These are phyloP conservation scores for Pterobdella sp. DNA, from an alignment of 2,888 invertebrate genomes.

Conservation along the genomic window DNA sequence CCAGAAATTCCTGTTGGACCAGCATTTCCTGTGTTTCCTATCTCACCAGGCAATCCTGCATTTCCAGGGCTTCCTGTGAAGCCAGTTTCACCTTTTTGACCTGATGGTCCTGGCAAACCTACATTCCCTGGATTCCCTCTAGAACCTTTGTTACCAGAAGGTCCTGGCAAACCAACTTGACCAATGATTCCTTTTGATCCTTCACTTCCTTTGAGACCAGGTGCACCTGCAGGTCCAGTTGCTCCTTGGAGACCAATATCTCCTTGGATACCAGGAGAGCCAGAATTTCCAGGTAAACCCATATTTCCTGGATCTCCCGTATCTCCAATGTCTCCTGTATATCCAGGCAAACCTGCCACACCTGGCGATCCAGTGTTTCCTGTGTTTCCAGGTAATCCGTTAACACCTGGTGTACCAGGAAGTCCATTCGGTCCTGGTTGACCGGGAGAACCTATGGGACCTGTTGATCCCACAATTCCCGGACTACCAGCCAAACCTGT, in stretches of 20 bases:
- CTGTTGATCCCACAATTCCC: not conserved
- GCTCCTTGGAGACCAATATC: slow-evolving; percentile 8
- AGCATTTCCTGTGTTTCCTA: slow-evolving; percentile 17
- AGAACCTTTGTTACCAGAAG: slow-evolving; percentile 19
- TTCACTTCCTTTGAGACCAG: not conserved
- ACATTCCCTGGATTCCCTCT: slow-evolving; percentile 23
- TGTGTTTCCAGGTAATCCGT: not conserved
- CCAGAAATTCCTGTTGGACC: slow-evolving; percentile 32
- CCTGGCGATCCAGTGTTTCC: slow-evolving; percentile 1
- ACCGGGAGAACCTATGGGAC: slow-evolving; percentile 17
- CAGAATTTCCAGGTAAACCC: slow-evolving; percentile 19
- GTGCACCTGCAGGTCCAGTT: slow-evolving; percentile 22
- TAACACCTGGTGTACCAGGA: slow-evolving; percentile 15
- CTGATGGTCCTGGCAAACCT: slow-evolving; percentile 22
- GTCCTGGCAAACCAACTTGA: slow-evolving; percentile 9
- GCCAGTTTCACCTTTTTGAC: slow-evolving; percentile 28
- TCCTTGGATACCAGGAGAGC: slow-evolving; percentile 17
- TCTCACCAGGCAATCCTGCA: slow-evolving; percentile 18
- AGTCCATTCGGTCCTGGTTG: slow-evolving; percentile 23
- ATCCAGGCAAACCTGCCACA: slow-evolving; percentile 25
- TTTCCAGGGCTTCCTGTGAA: not conserved
- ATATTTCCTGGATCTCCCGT: slow-evolving; percentile 20
- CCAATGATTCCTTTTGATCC: slow-evolving; percentile 18
- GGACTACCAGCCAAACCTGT: slow-evolving; percentile 28
- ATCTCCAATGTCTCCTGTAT: slow-evolving; percentile 40